Evolutionary conservation across 1,140 invertebrate species (phyloP).

Genomic region (Teleopsis dalmanni): DNA sequence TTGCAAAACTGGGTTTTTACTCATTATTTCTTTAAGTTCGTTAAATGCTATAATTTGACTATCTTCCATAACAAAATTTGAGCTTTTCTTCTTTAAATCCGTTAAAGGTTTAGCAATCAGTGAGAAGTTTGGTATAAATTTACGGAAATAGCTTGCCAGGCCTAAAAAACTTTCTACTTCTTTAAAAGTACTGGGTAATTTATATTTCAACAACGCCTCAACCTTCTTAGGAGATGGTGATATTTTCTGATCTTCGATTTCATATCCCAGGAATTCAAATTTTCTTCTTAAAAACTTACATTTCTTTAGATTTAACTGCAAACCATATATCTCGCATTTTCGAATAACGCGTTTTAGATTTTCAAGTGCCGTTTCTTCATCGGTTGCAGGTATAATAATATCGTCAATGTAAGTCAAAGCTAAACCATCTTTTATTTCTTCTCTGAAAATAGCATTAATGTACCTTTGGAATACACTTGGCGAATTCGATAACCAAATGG

Average conservation of each 20-base stretch:
- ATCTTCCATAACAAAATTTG: background rate
- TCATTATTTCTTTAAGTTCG: constrained; percentile 6
- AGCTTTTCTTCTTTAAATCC: constrained; percentile 6
- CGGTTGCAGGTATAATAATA: constrained; percentile 7
- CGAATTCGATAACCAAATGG: constrained; percentile 10
- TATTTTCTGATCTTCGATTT: background rate
- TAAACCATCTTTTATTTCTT: background rate
- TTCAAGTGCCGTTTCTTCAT: background rate
- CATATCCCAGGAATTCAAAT: background rate
- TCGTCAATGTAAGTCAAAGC: constrained; percentile 7
- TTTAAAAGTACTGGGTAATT: background rate
- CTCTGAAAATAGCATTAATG: constrained; percentile 4
- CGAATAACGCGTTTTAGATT: background rate
- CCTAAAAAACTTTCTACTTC: constrained; percentile 25
- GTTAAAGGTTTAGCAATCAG: constrained; percentile 16
- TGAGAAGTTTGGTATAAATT: constrained; percentile 21
- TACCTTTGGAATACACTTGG: constrained; percentile 8
- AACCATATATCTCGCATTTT: background rate
- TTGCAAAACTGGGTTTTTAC: constrained; percentile 27
- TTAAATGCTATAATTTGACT: background rate
- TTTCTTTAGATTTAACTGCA: constrained; percentile 2
- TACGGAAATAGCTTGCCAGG: constrained; percentile 21
- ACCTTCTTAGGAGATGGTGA: constrained; percentile 35
- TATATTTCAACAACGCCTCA: constrained; percentile 19
- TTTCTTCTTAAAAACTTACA: background rate